Evolutionary conservation across 2,797 vertebrate species (phyloP).

Genomic region (Arctocebus calabarensis): DNA sequence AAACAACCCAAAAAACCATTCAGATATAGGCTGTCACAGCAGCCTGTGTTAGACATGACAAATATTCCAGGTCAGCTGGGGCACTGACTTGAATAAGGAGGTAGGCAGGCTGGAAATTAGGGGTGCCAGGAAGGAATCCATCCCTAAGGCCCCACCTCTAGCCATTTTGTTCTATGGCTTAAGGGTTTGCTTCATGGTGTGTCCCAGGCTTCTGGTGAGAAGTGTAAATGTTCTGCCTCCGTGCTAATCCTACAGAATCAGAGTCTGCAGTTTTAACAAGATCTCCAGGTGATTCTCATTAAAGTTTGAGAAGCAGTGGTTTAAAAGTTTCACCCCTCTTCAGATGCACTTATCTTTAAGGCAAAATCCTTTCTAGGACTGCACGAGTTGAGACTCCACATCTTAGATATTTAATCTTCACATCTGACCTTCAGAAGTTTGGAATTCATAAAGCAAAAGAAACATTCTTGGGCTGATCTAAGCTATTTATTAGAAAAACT

Average conservation of each 20-base stretch:
- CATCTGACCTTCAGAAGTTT: conserved; percentile 31
- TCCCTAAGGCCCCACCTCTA: background rate
- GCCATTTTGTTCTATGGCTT: conserved; percentile 1
- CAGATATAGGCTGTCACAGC: conserved; percentile 27
- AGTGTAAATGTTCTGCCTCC: conserved; percentile 42
- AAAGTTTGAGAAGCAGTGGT: conserved; percentile 45
- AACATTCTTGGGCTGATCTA: conserved; percentile 16
- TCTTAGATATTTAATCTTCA: conserved; percentile 46
- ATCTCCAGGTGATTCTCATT: conserved; percentile 68
- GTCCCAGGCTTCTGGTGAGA: conserved; percentile 46
- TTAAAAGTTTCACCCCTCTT: conserved; percentile 66
- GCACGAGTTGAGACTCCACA: conserved; percentile 32
- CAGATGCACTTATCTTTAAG: conserved; percentile 71
- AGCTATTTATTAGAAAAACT: conserved; percentile 26
- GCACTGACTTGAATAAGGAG: conserved; percentile 8
- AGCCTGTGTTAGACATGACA: background rate
- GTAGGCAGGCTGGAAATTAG: conserved; percentile 31
- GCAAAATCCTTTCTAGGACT: conserved; percentile 51
- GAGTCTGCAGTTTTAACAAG: conserved; percentile 62
- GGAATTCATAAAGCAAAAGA: conserved; percentile 63
- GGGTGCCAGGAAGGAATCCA: background rate
- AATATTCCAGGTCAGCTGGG: background rate
- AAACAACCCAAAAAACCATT: too few relatives aligned
- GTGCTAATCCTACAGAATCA: conserved; percentile 17
- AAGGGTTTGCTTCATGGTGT: background rate